A percentile compares a stretch with the other conserved stretches of the same genome.
phyloP scores from a whole-genome alignment of 1,140 invertebrate genomes.

The Vanessa atalanta region DNA sequence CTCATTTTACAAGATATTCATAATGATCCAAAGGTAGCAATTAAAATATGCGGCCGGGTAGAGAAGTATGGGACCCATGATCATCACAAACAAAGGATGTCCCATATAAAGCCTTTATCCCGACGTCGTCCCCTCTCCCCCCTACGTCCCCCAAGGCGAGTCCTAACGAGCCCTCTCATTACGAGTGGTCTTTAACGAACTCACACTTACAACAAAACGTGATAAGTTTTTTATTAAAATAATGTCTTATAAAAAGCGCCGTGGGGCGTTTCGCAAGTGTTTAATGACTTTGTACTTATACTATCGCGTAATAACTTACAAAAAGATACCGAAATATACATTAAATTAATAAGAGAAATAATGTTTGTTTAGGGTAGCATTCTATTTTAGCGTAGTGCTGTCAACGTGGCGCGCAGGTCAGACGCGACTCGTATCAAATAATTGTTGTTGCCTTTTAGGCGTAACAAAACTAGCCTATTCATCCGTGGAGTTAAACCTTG shows the following conservation, averaged over 20 bases:
- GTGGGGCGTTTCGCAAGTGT: not conserved
- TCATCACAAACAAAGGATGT: conserved; percentile 27
- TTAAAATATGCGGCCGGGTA: conserved; percentile 6
- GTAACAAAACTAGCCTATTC: no score
- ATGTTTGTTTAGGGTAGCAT: no score
- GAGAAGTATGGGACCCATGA: not conserved
- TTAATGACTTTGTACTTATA: not conserved
- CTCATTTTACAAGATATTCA: conserved; percentile 1
- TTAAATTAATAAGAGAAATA: no score
- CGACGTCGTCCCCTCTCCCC: not conserved
- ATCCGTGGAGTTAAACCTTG: no score
- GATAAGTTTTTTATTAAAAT: conserved; percentile 19
- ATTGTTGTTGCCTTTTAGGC: no score
- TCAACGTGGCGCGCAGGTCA: no score
- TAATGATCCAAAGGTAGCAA: conserved; percentile 5
- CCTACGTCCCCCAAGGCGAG: not conserved
- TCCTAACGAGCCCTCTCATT: conserved; percentile 33
- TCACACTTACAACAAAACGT: conserved; percentile 23
- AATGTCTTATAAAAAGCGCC: not conserved
- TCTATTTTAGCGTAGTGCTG: no score
- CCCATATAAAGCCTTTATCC: conserved; percentile 16
- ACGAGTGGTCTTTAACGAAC: conserved; percentile 29
- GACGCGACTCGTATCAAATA: no score
- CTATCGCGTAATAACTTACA: no score
- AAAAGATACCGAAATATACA: no score